Base-by-base conservation (phyloP, 2,797 vertebrate genomes). In the Enteromius argenteus region DNA sequence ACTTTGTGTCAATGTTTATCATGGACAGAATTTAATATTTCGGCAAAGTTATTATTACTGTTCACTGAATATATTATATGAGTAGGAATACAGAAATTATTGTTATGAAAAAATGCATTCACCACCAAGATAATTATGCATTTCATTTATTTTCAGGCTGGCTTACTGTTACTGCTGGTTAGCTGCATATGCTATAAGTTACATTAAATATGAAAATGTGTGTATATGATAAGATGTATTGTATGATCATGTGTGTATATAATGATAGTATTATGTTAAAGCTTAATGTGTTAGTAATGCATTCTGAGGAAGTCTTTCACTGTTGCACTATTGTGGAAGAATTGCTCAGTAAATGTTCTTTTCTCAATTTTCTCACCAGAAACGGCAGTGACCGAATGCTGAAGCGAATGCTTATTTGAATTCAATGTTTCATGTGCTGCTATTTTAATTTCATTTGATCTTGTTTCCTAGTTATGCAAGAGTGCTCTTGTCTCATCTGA, bases 401-500 rank as follows among this genome's bases (percentile, higher is more conserved):
- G 17, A 73, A 51, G 46, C 9, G 1, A 49, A 46, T 21, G 8
- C 2, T 9, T 27, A 51, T 21, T 71, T 44, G n/a, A 21, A 53
- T 80, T 74, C 32, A 73, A 64, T 44, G 17, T 81, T 58, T 46
- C 44, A 19, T 60, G 30, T 64, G 30, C 39, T 49, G 19, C 44
- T 37, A 67, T 83, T 86, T 66, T 35, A 49, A 44, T 79, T 83
- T 35, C 30, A 75, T 67, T 68, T 79, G 8, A 73, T 73, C 32
- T 86, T 1, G 67, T 86, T 83, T 80, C 23, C 46, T 49, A 46
- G 53, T 74, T 39, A 72, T 17, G 11, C 37, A 23, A 68, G 69
- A 66, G 30, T 53, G 81, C 69, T 69, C 67, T 86, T 51, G 51
- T 84, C 64, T 62, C 17, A 80, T 62, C 62, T 80, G 71, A 76